phyloP scores from a whole-genome alignment of 1,140 invertebrate genomes.

The Panulirus ornatus region DNA sequence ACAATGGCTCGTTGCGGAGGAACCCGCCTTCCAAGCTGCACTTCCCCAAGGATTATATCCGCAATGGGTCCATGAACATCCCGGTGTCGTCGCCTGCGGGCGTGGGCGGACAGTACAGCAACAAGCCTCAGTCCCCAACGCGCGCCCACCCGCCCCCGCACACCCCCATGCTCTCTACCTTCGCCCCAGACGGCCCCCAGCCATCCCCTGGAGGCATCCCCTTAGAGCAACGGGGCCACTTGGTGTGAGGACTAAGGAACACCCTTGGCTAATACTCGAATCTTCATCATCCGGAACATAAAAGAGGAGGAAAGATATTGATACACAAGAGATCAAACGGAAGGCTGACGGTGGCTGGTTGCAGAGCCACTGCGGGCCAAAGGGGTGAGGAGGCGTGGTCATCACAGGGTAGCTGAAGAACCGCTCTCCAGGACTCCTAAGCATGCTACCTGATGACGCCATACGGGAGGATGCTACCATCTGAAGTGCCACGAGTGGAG shows the following conservation, averaged over 20 bases:
- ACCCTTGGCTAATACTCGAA: neutral
- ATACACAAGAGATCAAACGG: neutral
- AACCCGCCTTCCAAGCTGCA: conserved; percentile 72
- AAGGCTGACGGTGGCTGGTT: neutral
- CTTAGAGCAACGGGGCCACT: conserved; percentile 72
- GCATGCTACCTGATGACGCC: conserved; percentile 39
- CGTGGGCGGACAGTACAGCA: conserved; percentile 40
- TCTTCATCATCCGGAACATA: neutral
- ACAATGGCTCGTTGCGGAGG: conserved; percentile 69
- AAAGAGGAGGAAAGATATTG: neutral
- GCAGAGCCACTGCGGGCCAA: neutral
- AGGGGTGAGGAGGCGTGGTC: neutral
- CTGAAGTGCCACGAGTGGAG: neutral
- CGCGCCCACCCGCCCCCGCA: conserved; percentile 63
- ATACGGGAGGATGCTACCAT: neutral
- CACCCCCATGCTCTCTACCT: conserved; percentile 73
- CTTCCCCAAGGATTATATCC: conserved; percentile 75
- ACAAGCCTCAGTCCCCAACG: conserved; percentile 63
- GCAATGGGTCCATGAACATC: conserved; percentile 74
- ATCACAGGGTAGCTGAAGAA: neutral
- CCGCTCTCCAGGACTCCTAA: neutral
- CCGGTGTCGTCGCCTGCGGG: conserved; percentile 36
- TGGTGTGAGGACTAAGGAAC: conserved; percentile 60
- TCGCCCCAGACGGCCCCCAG: conserved; percentile 64
- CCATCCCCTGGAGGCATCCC: conserved; percentile 38